These are phyloP conservation scores for Caenorhabditis parvicauda DNA, from an alignment of 2,888 invertebrate species.

Conservation along the genomic window DNA sequence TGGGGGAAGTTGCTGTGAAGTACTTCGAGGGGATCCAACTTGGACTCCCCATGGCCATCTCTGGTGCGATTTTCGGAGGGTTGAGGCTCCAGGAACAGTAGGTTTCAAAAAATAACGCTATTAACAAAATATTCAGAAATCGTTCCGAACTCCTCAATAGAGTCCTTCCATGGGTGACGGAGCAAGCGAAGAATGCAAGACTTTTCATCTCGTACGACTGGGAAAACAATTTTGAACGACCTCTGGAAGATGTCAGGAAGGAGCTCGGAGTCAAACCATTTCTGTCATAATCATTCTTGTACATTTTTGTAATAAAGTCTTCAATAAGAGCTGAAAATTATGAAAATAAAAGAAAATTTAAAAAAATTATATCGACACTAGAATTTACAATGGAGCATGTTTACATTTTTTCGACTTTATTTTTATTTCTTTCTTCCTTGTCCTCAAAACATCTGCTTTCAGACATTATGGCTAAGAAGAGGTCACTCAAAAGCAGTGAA, in stretches of 20 bases:
- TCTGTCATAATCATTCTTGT: too few relatives aligned
- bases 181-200: constrained; percentile 47
- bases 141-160: constrained; percentile 38
- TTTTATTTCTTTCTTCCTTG: too few relatives aligned
- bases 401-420: too few relatives aligned
- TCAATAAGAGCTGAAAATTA: too few relatives aligned
- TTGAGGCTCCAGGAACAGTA: constrained; percentile 80
- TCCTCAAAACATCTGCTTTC: too few relatives aligned
- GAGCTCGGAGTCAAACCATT: constrained; percentile 69
- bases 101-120: background rate
- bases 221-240: constrained; percentile 51
- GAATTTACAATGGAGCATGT: too few relatives aligned
- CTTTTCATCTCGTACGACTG: constrained; percentile 54
- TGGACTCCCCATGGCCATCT: constrained; percentile 89
- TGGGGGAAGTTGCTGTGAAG: constrained; percentile 86
- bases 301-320: too few relatives aligned
- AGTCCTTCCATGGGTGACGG: constrained; percentile 52
- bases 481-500: too few relatives aligned
- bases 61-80: constrained; percentile 89
- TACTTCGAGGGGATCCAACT: constrained; percentile 97
- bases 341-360: too few relatives aligned
- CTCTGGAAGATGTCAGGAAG: constrained; percentile 39
- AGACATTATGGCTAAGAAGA: too few relatives aligned
- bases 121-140: constrained; percentile 34
- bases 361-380: too few relatives aligned